phyloP scores from a whole-genome alignment of 30 jellyfish, hydroid and myxozoan species.

The Nemopilema nomurai region DNA sequence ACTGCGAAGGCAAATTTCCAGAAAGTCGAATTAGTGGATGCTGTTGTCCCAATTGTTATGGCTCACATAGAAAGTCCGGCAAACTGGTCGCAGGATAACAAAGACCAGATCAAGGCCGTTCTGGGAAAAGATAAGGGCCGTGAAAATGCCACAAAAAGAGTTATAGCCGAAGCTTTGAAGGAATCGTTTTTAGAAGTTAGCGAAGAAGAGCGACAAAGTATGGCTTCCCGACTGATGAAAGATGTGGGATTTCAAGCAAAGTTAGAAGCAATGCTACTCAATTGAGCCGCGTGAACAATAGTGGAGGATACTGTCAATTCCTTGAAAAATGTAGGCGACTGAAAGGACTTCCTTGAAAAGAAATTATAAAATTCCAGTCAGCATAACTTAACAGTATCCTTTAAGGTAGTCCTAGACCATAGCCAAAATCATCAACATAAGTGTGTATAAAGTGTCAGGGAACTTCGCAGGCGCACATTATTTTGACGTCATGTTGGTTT shows the following conservation, averaged over 20 bases:
- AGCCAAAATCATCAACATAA: no score
- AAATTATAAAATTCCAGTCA: no score
- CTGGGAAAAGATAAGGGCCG: not conserved
- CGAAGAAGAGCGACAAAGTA: not conserved
- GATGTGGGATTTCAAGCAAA: not conserved
- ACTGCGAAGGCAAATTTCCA: conserved; percentile 4
- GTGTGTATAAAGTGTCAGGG: no score
- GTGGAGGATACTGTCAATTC: no score
- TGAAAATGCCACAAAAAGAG: not conserved
- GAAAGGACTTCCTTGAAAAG: no score
- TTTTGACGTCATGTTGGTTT: no score
- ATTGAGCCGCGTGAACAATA: not conserved
- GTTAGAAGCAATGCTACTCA: not conserved
- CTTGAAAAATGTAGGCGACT: no score
- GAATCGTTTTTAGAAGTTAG: not conserved
- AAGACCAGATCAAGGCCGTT: not conserved
- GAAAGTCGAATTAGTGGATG: not conserved
- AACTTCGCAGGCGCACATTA: no score
- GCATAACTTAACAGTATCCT: no score
- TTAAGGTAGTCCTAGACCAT: no score
- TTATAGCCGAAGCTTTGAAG: not conserved
- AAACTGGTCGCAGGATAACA: not conserved
- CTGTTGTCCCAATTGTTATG: not conserved
- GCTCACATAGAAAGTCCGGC: not conserved
- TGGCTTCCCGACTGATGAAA: not conserved